These are phyloP conservation scores for Cichlasoma orientale DNA, from an alignment of 2,797 vertebrate genomes.

Conservation along the genomic window DNA sequence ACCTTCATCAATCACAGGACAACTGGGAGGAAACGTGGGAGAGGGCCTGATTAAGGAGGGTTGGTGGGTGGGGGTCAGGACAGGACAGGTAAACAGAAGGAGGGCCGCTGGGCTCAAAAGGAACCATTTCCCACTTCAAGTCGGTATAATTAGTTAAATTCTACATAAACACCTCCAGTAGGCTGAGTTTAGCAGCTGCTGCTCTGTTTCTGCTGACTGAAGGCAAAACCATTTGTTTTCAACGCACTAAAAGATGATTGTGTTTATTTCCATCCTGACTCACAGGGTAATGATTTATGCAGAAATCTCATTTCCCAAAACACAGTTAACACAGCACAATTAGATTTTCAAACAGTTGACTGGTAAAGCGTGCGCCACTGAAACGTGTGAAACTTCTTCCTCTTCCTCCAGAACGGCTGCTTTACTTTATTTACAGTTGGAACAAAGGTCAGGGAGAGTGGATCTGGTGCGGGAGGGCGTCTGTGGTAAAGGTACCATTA, in stretches of 20 bases:
- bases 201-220: slow-evolving; percentile 18
- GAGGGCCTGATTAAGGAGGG: slow-evolving; percentile 31
- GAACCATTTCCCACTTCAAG: background rate
- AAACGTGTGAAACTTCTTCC: slow-evolving; percentile 8
- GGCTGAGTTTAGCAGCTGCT: slow-evolving; percentile 5
- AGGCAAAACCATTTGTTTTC: slow-evolving; percentile 23
- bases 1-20: slow-evolving; percentile 73
- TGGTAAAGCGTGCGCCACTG: background rate
- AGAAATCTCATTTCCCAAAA: slow-evolving; percentile 41
- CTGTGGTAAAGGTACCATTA: slow-evolving; percentile 4
- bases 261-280: slow-evolving; percentile 43
- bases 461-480: slow-evolving; percentile 5
- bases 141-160: background rate
- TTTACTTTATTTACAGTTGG: slow-evolving; percentile 19
- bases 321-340: slow-evolving; percentile 41
- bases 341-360: slow-evolving; percentile 22
- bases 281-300: slow-evolving; percentile 45
- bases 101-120: slow-evolving; percentile 29
- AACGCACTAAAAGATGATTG: slow-evolving; percentile 16
- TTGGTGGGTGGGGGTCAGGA: slow-evolving; percentile 39
- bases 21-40: slow-evolving; percentile 77
- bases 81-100: slow-evolving; percentile 50
- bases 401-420: slow-evolving; percentile 12
- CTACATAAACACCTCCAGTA: background rate
- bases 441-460: slow-evolving; percentile 5